Conservation (phyloP, 2,113 vertebrate genomes). For the Jacana jacana region DNA sequence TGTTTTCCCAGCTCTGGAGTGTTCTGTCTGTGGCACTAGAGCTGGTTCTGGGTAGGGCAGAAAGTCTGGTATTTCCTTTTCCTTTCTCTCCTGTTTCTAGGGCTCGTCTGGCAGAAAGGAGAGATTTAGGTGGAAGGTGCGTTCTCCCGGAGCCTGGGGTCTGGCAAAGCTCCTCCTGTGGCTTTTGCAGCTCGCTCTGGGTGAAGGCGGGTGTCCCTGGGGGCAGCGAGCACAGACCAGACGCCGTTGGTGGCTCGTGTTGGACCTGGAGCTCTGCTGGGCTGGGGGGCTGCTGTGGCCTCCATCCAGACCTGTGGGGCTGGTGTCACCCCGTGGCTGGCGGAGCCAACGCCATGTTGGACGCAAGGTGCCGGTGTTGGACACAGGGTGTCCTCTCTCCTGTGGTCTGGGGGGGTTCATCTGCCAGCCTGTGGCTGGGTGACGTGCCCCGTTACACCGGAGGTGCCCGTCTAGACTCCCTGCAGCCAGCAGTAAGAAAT, state of each 20-base stretch:
- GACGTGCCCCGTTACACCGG: not conserved
- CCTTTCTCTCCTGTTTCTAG: not conserved
- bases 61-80: too few species aligned
- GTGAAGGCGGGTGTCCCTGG: too few species aligned
- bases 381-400: fast-evolving
- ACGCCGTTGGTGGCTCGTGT: not conserved
- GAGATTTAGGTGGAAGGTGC: not conserved
- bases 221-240: not conserved
- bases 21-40: not conserved
- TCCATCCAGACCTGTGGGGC: fast-evolving
- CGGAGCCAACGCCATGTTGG: fast-evolving
- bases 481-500: not conserved
- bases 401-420: not conserved
- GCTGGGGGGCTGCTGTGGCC: not conserved
- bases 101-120: not conserved
- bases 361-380: fast-evolving
- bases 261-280: not conserved
- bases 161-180: not conserved
- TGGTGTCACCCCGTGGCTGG: fast-evolving
- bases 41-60: not conserved
- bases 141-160: not conserved
- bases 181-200: fast-evolving
- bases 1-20: not conserved
- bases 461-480: not conserved
- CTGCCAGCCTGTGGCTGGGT: not conserved